Evolutionary conservation across 2,113 vertebrate species (phyloP), one percentile per base, ranked within the genome.

Genomic region (Spea bombifrons): DNA sequence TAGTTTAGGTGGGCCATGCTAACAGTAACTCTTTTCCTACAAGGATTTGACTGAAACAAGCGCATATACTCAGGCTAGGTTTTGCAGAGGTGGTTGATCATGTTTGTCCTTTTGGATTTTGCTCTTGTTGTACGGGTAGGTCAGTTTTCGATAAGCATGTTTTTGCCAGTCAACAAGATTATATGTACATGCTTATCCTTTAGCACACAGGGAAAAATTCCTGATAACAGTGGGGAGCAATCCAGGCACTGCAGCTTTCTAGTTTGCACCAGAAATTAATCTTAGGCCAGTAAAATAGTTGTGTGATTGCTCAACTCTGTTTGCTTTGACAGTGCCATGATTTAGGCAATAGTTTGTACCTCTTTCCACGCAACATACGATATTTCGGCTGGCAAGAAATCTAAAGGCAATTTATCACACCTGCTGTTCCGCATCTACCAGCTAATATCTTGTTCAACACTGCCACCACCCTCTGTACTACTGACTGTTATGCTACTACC

Each of bases 321-420:
- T 78, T 79, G 76, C 76, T 72, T 70, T 79, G 70, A 79, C 70
- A 57, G 59, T 79, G 70, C 76, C 71, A 72, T 72, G 76, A 57
- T 71, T 57, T 69, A 66, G 30, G 50, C 49, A 66, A 7, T 8
- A 46, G 30, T 53, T 12, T 57, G 15, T 68, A 9, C 47, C 16
- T 45, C n/a, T 10, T 46, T 16, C 68, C 68, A 47, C n/a, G n/a
- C 69, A 53, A 5, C 64, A 15, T 76, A 53, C 65, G 30, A 49
- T 5, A 64, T 50, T 66, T 46, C 50, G 43, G 45, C 61, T 75
- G 61, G 43, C 52, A 30, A 75, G 44, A 71, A 49, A 66, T 59
- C 66, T 66, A 76, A 53, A 76, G 66, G 50, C 59, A 66, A 52
- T 61, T 8, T 47, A 67, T 45, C 66, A 50, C 64, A 45, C n/a